Percentiles rank a stretch among this genome's conserved stretches.
phyloP scores from a whole-genome alignment of 2,888 invertebrate genomes.

The Eurytoma adleriae region DNA sequence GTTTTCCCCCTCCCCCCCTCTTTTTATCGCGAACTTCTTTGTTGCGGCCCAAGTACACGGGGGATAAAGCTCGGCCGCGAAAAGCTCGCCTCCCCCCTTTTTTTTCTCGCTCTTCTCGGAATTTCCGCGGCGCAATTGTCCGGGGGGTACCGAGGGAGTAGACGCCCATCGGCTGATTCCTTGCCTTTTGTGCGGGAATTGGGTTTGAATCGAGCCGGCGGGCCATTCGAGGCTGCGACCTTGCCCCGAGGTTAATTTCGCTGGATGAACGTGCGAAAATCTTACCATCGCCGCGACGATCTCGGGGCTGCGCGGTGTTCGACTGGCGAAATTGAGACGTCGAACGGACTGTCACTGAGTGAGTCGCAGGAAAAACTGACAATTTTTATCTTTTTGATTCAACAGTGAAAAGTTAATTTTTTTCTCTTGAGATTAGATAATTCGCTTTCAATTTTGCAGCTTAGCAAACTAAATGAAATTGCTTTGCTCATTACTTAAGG shows the following conservation, averaged over 20 bases:
- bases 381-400: background rate
- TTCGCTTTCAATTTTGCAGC: no score
- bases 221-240: background rate
- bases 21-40: background rate
- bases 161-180: background rate
- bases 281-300: background rate
- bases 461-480: no score
- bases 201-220: background rate
- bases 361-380: no score
- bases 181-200: conserved; percentile 1
- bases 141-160: background rate
- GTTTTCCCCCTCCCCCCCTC: background rate
- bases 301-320: no score
- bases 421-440: background rate
- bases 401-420: background rate
- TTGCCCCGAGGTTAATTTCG: background rate
- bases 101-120: no score
- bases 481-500: no score
- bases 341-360: no score
- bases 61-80: background rate
- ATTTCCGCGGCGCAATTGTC: no score
- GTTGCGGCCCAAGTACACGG: background rate
- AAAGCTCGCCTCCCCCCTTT: background rate
- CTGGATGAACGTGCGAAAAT: background rate
- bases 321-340: no score